Evolutionary conservation across 2,113 vertebrate genomes (phyloP).

Genomic region (Triplophysa tibetana): DNA sequence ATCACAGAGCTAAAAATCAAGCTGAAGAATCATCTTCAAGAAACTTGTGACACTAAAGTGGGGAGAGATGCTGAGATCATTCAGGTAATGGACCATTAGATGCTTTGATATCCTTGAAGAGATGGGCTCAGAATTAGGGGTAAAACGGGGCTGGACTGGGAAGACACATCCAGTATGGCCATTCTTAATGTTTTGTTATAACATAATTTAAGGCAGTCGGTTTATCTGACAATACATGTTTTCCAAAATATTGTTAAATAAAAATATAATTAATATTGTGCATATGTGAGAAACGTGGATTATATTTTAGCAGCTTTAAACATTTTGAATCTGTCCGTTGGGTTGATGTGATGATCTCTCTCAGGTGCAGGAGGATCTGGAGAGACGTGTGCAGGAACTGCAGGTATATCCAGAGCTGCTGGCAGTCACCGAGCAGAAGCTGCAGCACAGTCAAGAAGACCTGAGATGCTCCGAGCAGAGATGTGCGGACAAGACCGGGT

Average conservation of each 20-base stretch:
- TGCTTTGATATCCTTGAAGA: too few species aligned
- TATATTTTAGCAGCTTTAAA: too few species aligned
- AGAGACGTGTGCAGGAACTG: slow-evolving; percentile 73
- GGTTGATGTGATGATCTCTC: slow-evolving; percentile 19
- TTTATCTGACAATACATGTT: too few species aligned
- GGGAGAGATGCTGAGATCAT: slow-evolving; percentile 66
- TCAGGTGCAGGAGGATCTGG: slow-evolving; percentile 76
- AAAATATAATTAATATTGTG: too few species aligned
- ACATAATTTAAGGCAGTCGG: too few species aligned
- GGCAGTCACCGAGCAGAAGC: slow-evolving; percentile 68
- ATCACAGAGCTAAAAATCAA: slow-evolving; percentile 70
- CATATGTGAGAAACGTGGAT: too few species aligned
- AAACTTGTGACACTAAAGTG: slow-evolving; percentile 66
- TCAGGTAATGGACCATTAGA: slow-evolving; percentile 63
- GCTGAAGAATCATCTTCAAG: slow-evolving; percentile 67
- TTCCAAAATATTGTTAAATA: too few species aligned
- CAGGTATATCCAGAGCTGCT: slow-evolving; percentile 69
- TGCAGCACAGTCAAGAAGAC: slow-evolving; percentile 72
- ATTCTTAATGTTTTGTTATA: too few species aligned
- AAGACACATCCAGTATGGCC: too few species aligned
- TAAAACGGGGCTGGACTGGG: too few species aligned
- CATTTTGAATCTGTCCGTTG: background rate
- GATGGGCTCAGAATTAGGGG: too few species aligned
- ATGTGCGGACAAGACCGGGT: slow-evolving; percentile 68
- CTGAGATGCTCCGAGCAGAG: slow-evolving; percentile 68